Conservation (phyloP, 2,888 invertebrate genomes). For the Zootermopsis nevadensis region DNA sequence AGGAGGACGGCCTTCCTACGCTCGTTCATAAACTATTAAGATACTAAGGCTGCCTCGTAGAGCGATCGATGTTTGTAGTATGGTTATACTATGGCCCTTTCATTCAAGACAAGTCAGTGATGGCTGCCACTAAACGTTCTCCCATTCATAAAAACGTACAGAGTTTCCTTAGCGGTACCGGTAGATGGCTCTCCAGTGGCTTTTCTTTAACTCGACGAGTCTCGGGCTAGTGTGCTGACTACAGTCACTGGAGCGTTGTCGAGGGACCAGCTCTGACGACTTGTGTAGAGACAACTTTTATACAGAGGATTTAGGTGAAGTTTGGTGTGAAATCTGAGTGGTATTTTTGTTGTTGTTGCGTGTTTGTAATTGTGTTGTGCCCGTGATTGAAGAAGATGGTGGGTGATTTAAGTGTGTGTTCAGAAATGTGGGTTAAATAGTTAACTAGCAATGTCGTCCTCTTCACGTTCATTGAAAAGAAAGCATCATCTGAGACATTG, state of each 20-base stretch:
- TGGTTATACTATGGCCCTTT: constrained; percentile 47
- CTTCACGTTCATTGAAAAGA: neutral
- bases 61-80: constrained; percentile 50
- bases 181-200: constrained; percentile 50
- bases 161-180: constrained; percentile 51
- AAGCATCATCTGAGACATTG: neutral
- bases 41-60: neutral
- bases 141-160: constrained; percentile 55
- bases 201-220: constrained; percentile 22
- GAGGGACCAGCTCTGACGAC: neutral
- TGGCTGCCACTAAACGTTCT: constrained; percentile 51
- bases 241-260: constrained; percentile 34
- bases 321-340: neutral
- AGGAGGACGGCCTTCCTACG: neutral
- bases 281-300: constrained; percentile 1
- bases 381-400: constrained; percentile 21
- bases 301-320: constrained; percentile 2
- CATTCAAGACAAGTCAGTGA: constrained; percentile 52
- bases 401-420: neutral
- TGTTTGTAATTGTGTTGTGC: neutral
- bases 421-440: neutral
- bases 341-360: neutral
- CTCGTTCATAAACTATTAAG: neutral
- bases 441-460: neutral
- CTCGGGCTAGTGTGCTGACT: neutral